phyloP scores from a whole-genome alignment of 2,113 vertebrate genomes.

The Peromyscus californicus region DNA sequence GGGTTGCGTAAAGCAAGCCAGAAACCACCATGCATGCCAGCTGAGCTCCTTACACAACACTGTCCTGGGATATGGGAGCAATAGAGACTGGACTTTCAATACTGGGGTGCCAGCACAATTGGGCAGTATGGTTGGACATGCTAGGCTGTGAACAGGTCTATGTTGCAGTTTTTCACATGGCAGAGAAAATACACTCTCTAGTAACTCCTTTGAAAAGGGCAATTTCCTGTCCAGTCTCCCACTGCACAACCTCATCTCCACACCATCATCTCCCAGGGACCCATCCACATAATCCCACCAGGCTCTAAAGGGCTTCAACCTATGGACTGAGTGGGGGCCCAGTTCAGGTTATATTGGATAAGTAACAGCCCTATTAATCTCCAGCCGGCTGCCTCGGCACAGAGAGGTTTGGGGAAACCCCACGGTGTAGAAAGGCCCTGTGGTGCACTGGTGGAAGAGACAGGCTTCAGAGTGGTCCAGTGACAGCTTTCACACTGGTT shows the following conservation, averaged over 20 bases:
- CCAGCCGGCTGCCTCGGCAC: accelerated
- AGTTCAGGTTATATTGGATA: not conserved
- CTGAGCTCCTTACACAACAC: accelerated
- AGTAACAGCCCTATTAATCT: accelerated
- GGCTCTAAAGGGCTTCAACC: not conserved
- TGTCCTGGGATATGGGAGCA: accelerated
- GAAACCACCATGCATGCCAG: not conserved
- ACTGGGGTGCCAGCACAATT: accelerated
- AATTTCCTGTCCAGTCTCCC: accelerated
- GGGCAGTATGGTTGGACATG: accelerated
- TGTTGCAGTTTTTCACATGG: not conserved
- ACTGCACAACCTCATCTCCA: too few relatives aligned
- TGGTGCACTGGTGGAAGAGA: accelerated
- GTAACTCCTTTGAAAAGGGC: not conserved
- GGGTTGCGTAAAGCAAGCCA: not conserved
- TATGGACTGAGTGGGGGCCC: not conserved
- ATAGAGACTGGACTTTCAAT: not conserved
- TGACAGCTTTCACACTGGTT: accelerated
- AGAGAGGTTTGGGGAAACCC: not conserved
- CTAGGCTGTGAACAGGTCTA: not conserved
- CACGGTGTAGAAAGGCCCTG: accelerated
- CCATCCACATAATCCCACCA: accelerated
- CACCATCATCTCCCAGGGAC: accelerated
- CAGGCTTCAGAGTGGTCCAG: accelerated
- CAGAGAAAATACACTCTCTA: not conserved